Conservation (phyloP, 2,113 vertebrate genomes). For the Corvus moneduloides region DNA sequence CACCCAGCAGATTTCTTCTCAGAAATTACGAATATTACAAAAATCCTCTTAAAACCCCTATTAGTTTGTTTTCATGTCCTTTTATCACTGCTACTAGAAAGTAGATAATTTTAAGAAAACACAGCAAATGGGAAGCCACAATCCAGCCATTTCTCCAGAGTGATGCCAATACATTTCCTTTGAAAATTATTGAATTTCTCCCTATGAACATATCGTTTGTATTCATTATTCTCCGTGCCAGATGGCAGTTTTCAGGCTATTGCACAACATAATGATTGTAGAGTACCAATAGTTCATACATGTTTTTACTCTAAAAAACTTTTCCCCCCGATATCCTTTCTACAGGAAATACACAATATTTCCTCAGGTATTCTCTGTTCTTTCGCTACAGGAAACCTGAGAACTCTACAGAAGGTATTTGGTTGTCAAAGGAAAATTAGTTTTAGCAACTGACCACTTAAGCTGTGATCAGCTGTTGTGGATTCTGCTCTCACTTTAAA, state of each 20-base stretch:
- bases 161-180: neutral
- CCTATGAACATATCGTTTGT: neutral
- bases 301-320: neutral
- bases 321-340: neutral
- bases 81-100: neutral
- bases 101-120: neutral
- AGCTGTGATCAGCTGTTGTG: neutral
- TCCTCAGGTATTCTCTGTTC: neutral
- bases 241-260: neutral
- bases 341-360: neutral
- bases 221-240: neutral
- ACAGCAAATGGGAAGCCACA: neutral
- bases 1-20: neutral
- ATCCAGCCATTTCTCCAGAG: neutral
- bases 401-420: neutral
- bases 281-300: neutral
- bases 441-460: neutral
- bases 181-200: neutral
- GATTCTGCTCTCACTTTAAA: neutral
- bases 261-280: neutral
- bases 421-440: neutral
- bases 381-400: neutral
- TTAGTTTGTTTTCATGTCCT: neutral
- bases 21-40: neutral
- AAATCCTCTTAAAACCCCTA: neutral